Percentiles rank a stretch among this genome's conserved stretches.
These are phyloP conservation scores for Dryocosmus kuriphilus DNA, from an alignment of 2,888 invertebrate genomes.

Conservation along the genomic window DNA sequence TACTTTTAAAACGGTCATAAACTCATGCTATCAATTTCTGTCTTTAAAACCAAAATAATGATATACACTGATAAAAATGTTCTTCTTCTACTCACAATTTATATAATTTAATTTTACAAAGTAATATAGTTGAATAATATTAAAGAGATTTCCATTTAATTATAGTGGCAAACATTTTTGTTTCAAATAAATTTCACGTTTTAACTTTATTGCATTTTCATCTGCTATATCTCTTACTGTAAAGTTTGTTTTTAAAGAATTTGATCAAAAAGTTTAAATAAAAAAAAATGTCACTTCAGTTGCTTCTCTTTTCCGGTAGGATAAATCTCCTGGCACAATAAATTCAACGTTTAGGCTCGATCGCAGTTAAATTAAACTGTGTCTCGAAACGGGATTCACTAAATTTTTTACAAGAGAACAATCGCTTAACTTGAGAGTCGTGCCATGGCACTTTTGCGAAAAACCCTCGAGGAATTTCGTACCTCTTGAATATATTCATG, in stretches of 20 bases:
- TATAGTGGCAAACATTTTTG: too few species aligned
- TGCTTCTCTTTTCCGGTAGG: background rate
- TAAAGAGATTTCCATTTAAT: too few species aligned
- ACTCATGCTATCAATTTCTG: background rate
- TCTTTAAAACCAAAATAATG: too few species aligned
- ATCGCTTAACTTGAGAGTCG: conserved; percentile 42
- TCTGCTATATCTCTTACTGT: background rate
- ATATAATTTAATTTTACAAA: background rate
- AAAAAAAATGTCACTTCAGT: background rate
- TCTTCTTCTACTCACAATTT: background rate
- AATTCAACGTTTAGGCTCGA: conserved; percentile 20
- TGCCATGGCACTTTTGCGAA: conserved; percentile 44
- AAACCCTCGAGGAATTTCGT: conserved; percentile 58
- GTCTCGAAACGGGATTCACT: conserved; percentile 47
- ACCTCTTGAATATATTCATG: conserved; percentile 69
- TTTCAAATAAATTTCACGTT: too few species aligned
- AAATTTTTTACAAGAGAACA: conserved; percentile 60
- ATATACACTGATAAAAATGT: background rate
- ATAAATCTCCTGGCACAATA: background rate
- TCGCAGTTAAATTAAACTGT: conserved; percentile 53
- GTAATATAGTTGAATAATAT: background rate
- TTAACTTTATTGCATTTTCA: too few species aligned
- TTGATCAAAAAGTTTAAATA: background rate
- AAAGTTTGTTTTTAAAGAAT: background rate
- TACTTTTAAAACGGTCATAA: background rate